Base-by-base conservation (phyloP, 2,113 vertebrate genomes). In the Sander lucioperca region DNA sequence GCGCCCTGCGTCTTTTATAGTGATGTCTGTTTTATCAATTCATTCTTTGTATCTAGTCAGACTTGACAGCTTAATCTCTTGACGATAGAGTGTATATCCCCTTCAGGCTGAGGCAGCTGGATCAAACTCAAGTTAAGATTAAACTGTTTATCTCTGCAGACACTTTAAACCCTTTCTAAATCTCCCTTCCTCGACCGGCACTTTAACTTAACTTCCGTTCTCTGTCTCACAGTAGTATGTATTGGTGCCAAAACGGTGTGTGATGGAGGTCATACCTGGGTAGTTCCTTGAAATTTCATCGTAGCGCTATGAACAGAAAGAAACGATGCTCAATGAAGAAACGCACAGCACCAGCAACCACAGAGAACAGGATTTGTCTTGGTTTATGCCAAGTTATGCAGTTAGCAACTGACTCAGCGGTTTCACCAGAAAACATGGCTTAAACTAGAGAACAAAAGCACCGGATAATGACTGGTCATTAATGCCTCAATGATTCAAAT, bases 231-330 rank as follows among this genome's bases (percentile, higher is more conserved):
- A 39, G 23, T 50, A 25, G 78, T 70, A 64, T 45, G 57, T 59
- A 59, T 53, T 11, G 16, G 43, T 53, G 45, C 19, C 69, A 57
- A 88, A 27, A 30, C 0, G 25, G n/a, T 50, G 56, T 73, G 36
- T 65, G 68, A 21, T 59, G 15, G 72, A 50, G 27, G 18, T 57
- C 90, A 73, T 89, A 96, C 95, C 95, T 89, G 88, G 91, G 76
- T 93, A 91, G 74, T 86, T 82, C 69, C 94, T 93, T 51, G 87
- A 87, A 19, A 50, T 58, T 7, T 93, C 93, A 59, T 96, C 94
- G 63, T 94, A 92, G 72, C 91, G 87, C 95, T 95, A 13, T 47
- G 1, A 67, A 75, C 1, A 82, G 33, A 83, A 58, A 43, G n/a
- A 89, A 36, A 90, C 78, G 33, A 56, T 0, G 5, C 3, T 72